A percentile compares a stretch with the other conserved stretches of the same genome.
Conservation (phyloP, 2,113 vertebrate species). For the Melanocharis versteri region DNA sequence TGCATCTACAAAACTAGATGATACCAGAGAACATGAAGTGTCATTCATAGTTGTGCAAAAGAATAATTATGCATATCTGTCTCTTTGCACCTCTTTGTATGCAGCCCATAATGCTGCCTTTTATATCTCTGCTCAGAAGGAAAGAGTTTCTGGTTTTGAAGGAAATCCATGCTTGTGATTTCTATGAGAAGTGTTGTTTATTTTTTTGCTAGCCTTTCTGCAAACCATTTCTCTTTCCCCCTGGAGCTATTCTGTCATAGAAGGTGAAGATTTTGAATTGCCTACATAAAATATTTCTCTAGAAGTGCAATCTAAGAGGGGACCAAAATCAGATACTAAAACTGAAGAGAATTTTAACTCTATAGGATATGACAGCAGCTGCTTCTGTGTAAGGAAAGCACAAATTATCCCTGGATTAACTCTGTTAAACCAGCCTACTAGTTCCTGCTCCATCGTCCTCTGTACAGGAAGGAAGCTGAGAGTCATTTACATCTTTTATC, state of each 20-base stretch:
- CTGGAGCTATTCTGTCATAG: slow-evolving; percentile 26
- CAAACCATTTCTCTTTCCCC: slow-evolving; percentile 34
- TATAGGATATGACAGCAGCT: slow-evolving; percentile 6
- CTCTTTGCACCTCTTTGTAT: slow-evolving; percentile 11
- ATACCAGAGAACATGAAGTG: background rate
- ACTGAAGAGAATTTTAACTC: slow-evolving; percentile 25
- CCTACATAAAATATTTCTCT: slow-evolving; percentile 16
- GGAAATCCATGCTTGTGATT: background rate
- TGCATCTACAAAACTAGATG: background rate
- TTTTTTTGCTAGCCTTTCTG: slow-evolving; percentile 12
- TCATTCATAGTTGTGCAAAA: background rate
- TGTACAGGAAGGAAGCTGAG: slow-evolving; percentile 25
- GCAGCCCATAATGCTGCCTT: slow-evolving; percentile 17
- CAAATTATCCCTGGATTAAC: slow-evolving; percentile 40
- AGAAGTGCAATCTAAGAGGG: background rate
- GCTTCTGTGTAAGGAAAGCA: slow-evolving; percentile 11
- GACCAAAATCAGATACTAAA: slow-evolving; percentile 30
- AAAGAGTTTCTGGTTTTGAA: background rate
- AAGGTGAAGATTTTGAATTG: slow-evolving; percentile 49
- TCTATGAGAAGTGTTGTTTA: background rate
- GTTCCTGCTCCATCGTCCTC: background rate
- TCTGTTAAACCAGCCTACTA: background rate
- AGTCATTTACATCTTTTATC: slow-evolving; percentile 44
- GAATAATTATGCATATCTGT: background rate
- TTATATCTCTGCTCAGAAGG: background rate